Evolutionary conservation across 1,140 invertebrate species (phyloP).

Genomic region (Saccostrea glomerata): DNA sequence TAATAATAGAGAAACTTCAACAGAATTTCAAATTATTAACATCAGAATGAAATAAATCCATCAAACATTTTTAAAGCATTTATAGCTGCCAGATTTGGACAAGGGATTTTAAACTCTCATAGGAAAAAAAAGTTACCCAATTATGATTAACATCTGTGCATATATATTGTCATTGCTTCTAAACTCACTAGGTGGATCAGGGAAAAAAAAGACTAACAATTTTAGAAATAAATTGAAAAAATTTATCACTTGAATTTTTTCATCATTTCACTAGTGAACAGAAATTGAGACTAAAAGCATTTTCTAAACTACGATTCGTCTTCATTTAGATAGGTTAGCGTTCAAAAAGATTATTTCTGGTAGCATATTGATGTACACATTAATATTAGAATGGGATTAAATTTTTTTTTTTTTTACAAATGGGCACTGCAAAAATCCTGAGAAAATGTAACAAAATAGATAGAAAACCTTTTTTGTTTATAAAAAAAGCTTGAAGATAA

Average conservation of each 20-base stretch:
- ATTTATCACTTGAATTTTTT: too few species aligned
- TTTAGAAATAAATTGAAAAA: too few species aligned
- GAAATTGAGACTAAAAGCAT: too few species aligned
- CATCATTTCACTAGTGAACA: too few species aligned
- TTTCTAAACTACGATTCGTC: too few species aligned
- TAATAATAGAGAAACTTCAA: background rate
- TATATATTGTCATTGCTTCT: background rate
- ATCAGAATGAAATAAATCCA: background rate
- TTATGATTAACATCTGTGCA: background rate
- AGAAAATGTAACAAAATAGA: background rate
- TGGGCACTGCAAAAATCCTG: constrained; percentile 3
- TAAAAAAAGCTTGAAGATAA: background rate
- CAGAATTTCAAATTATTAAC: background rate
- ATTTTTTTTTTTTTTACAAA: background rate
- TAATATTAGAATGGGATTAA: too few species aligned
- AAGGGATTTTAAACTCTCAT: background rate
- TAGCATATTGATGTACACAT: too few species aligned
- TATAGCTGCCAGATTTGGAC: constrained; percentile 20
- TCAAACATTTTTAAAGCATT: background rate
- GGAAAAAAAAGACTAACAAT: too few species aligned
- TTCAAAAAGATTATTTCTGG: too few species aligned
- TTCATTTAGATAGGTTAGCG: too few species aligned
- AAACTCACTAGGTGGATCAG: background rate
- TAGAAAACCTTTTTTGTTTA: background rate
- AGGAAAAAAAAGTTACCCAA: background rate